Evolutionary conservation across 2,888 invertebrate genomes (phyloP).

Genomic region (Oscheius sp.): DNA sequence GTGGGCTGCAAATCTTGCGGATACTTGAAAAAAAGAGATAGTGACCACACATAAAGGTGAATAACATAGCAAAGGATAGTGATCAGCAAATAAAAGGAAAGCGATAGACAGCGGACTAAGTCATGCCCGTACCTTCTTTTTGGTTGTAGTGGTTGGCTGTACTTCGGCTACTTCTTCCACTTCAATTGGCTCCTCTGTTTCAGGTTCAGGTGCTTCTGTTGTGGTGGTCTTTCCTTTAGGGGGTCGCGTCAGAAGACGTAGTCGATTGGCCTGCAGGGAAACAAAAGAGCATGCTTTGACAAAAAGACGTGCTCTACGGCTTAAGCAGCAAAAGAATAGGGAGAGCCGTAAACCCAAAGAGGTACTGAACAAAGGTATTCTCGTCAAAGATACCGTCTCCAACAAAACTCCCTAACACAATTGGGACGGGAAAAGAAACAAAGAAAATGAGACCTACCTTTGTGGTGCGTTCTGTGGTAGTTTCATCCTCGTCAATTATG

Average conservation of each 20-base stretch:
- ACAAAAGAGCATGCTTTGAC: constrained; percentile 27
- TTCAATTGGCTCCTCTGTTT: constrained; percentile 13
- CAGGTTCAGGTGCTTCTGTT: constrained; percentile 19
- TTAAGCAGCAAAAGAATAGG: constrained; percentile 23
- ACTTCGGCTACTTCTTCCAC: constrained; percentile 11
- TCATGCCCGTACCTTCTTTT: constrained; percentile 30
- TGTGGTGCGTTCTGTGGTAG: constrained; percentile 53
- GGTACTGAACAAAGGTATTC: neutral
- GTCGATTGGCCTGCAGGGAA: constrained; percentile 44
- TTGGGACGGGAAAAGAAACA: neutral
- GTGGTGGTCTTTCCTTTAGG: constrained; percentile 44
- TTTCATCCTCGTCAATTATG: constrained; percentile 58
- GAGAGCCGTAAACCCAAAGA: constrained; percentile 8
- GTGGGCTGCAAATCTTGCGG: constrained; percentile 10
- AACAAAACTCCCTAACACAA: constrained; percentile 4
- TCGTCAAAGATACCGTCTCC: neutral
- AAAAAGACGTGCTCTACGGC: constrained; percentile 27
- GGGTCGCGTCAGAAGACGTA: constrained; percentile 51
- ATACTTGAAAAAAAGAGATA: constrained; percentile 1
- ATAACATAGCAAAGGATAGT: neutral
- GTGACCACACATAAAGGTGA: neutral
- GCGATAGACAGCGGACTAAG: neutral
- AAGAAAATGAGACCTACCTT: constrained; percentile 45
- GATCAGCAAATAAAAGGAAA: constrained; percentile 11
- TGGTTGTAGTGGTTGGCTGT: neutral